Conservation (phyloP, 1,140 invertebrate species). For the Zaprionus camerounensis region DNA sequence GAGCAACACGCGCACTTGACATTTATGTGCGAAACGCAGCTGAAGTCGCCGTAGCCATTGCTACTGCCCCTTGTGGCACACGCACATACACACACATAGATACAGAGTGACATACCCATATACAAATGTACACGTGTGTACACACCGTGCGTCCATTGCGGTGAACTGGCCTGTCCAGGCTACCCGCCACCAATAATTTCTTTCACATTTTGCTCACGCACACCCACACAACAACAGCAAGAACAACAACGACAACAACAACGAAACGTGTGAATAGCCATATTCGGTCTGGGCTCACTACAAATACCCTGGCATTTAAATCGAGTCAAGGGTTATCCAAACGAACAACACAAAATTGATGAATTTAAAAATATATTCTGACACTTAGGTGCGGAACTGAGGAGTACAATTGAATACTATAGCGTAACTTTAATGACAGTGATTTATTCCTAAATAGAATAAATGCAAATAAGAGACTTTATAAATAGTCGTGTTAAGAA, state of each 20-base stretch:
- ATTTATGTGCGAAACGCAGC: conserved; percentile 74
- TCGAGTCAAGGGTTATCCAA: not conserved
- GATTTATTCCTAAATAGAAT: too few relatives aligned
- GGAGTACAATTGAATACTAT: too few relatives aligned
- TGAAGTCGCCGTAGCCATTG: conserved; percentile 28
- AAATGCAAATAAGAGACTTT: too few relatives aligned
- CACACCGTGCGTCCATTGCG: conserved; percentile 20
- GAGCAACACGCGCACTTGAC: conserved; percentile 75
- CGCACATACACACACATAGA: not conserved
- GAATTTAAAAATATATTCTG: not conserved
- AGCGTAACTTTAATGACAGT: too few relatives aligned
- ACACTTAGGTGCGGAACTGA: not conserved
- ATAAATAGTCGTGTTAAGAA: too few relatives aligned
- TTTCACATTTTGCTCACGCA: conserved; percentile 69
- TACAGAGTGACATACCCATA: not conserved
- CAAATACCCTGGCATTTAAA: not conserved
- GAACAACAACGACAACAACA: conserved; percentile 8
- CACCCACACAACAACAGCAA: conserved; percentile 47
- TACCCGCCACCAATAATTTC: conserved; percentile 37
- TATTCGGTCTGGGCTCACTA: not conserved
- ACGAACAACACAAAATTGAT: too few relatives aligned
- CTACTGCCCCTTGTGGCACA: conserved; percentile 4
- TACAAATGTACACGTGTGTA: not conserved
- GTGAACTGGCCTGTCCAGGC: conserved; percentile 1
- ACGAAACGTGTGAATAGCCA: not conserved